Evolutionary conservation across 2,888 invertebrate species (phyloP).

Genomic region (Ichneumon xanthorius): DNA sequence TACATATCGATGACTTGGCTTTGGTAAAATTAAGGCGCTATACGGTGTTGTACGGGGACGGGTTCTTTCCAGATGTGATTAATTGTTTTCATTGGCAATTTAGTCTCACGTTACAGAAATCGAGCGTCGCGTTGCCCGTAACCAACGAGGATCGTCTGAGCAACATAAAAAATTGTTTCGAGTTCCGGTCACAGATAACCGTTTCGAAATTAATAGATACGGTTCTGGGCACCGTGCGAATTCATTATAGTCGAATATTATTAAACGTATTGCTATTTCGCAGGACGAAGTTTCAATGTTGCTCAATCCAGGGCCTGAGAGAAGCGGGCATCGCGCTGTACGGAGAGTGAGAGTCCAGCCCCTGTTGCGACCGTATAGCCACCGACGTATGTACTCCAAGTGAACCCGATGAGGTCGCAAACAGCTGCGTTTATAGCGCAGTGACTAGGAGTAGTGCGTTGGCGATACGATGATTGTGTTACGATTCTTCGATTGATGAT

Average conservation of each 20-base stretch:
- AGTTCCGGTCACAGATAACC: conserved; percentile 56
- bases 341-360: conserved; percentile 23
- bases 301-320: conserved; percentile 19
- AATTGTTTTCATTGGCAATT: conserved; percentile 48
- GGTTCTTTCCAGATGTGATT: conserved; percentile 5
- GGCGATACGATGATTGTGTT: conserved; percentile 66
- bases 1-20: conserved; percentile 73
- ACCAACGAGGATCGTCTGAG: conserved; percentile 25
- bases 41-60: conserved; percentile 53
- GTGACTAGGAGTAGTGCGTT: conserved; percentile 41
- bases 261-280: background rate
- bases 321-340: conserved; percentile 64
- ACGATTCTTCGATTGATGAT: conserved; percentile 61
- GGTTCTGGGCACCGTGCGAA: conserved; percentile 50
- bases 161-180: conserved; percentile 22
- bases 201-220: conserved; percentile 67
- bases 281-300: conserved; percentile 36
- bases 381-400: conserved; percentile 27
- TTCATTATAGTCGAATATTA: background rate
- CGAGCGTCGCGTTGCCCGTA: conserved; percentile 69
- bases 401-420: conserved; percentile 6
- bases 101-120: conserved; percentile 68
- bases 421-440: conserved; percentile 14
- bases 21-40: conserved; percentile 65
- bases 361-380: conserved; percentile 9